Conservation (phyloP, 2,113 vertebrate genomes). For the Agapornis roseicollis region DNA sequence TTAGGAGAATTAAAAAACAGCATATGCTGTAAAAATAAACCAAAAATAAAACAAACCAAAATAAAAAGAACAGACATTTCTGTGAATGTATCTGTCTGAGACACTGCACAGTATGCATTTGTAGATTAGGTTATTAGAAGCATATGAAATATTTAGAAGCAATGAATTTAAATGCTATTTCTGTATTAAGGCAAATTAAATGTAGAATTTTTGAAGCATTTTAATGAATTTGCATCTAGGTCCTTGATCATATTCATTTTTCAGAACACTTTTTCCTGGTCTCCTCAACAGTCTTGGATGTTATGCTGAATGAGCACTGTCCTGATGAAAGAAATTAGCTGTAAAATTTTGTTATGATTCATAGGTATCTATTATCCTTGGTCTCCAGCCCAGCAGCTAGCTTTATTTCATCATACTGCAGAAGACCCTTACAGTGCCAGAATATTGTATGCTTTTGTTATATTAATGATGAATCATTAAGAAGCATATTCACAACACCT, state of each 20-base stretch:
- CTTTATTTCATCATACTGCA: background rate
- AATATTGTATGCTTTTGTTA: background rate
- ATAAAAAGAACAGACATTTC: background rate
- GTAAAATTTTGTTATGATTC: background rate
- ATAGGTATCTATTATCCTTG: background rate
- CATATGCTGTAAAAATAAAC: background rate
- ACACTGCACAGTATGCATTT: background rate
- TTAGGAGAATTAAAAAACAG: background rate
- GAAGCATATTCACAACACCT: background rate
- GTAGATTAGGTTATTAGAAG: slow-evolving; percentile 17
- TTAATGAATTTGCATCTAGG: background rate
- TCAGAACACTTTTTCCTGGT: background rate
- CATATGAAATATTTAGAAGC: slow-evolving; percentile 33
- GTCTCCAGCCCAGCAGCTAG: background rate
- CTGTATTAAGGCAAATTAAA: background rate
- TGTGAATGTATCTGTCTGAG: background rate
- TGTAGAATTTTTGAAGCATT: background rate
- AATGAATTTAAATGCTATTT: slow-evolving; percentile 23
- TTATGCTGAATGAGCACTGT: background rate
- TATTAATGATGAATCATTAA: background rate
- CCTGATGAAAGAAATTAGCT: background rate
- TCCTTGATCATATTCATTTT: background rate
- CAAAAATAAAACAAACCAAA: background rate
- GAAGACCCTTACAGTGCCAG: background rate
- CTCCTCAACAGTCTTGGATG: background rate